A percentile compares a stretch with the other conserved stretches of the same genome.
Evolutionary conservation across 2,113 vertebrate genomes (phyloP).

Genomic region (Neolamprologus hecqui): DNA sequence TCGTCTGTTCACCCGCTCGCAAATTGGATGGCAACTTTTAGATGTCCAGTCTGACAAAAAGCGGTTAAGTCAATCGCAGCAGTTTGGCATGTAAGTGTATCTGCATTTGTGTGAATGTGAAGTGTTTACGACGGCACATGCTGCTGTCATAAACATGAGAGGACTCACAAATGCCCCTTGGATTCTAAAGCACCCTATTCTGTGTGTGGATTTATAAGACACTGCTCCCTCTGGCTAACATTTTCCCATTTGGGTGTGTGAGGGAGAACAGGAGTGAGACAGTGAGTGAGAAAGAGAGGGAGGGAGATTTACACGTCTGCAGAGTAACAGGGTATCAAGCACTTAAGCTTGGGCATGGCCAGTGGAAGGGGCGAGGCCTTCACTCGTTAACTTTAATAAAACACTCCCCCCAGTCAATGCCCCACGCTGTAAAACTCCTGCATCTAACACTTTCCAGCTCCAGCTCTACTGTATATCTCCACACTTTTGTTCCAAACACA

Average conservation of each 20-base stretch:
- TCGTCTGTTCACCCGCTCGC: conserved; percentile 8
- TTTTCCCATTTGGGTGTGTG: background rate
- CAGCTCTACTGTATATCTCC: conserved; percentile 10
- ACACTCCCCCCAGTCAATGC: conserved; percentile 56
- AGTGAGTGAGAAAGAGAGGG: background rate
- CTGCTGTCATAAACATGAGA: conserved; percentile 35
- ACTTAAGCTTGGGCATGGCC: conserved; percentile 48
- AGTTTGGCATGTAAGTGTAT: background rate
- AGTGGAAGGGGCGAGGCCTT: conserved; percentile 37
- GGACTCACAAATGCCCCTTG: background rate
- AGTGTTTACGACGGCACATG: conserved; percentile 23
- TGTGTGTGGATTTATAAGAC: conserved; percentile 18
- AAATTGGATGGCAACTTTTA: conserved; percentile 48
- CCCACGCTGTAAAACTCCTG: conserved; percentile 45
- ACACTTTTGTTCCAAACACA: conserved; percentile 18
- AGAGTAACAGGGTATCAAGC: conserved; percentile 51
- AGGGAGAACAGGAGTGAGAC: background rate
- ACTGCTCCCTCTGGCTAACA: background rate
- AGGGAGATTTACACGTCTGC: conserved; percentile 53
- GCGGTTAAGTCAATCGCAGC: conserved; percentile 32
- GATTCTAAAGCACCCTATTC: background rate
- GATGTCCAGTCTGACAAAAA: conserved; percentile 18
- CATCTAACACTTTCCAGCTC: conserved; percentile 26
- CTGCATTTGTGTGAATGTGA: background rate
- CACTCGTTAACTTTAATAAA: conserved; percentile 68